Base-by-base conservation (phyloP, 2,888 invertebrate genomes). In the Calephelis perditalis region DNA sequence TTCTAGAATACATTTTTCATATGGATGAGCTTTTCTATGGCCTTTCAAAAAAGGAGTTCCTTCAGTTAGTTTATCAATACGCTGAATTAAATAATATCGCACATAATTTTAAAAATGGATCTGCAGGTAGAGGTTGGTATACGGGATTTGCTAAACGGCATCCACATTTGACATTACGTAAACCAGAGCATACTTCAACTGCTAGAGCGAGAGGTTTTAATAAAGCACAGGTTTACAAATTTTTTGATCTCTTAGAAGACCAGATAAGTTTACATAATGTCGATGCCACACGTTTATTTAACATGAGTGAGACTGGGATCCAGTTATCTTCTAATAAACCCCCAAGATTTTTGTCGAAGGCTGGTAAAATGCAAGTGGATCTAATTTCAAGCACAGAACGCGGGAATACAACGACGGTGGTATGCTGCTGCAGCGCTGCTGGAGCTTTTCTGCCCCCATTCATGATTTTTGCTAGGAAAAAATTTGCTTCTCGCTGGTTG, bases 171-270 rank as follows among this genome's bases (percentile, higher is more conserved):
- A 35, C 11, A 5, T 44, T 45, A 26, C 9, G 46, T 7, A 12
- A 11, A 7, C 57, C 57, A 46, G 57, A 57, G 44, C 57, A 35
- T 5, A 57, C 57, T 7, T 46, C 57, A 1, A 45, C 11, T 46
- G 46, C 57, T 10, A 15, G 57, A 10, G 46, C 46, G 2, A 26
- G 46, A 12, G 46, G 46, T 3, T 46, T 46, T 46, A 46, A 12
- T 6, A 46, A 46, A 8, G 12, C 46, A 3, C 46, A 46, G 12
- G 12, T 46, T 12, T 46, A 7, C 8, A 46, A n/a, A 5, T 46
- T 46, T 45, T 57, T 57, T 36, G 57, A 57, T 46, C 35, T 57
- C 7, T 26, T 57, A 44, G 46, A 35, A 45, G 12, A 12, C 7
- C 9, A 15, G 6, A 35, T 45, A 46, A 15, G 35, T 10, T 9